These are phyloP conservation scores for Germaria angustata DNA, from an alignment of 2,888 invertebrate genomes.

Conservation along the genomic window DNA sequence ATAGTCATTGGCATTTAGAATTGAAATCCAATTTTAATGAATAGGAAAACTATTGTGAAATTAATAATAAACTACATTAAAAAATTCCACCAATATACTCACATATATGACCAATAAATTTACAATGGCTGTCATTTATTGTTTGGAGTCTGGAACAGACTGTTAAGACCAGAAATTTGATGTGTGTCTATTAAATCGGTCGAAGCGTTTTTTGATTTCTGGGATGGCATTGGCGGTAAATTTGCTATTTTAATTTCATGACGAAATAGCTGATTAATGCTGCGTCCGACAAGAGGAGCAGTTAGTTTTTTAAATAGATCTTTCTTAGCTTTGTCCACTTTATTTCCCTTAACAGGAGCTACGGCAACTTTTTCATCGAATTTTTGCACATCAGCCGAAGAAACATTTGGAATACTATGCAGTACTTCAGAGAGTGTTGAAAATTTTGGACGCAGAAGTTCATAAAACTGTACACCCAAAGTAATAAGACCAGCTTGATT, in stretches of 20 bases:
- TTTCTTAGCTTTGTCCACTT: constrained; percentile 93
- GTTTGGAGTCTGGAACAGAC: constrained; percentile 71
- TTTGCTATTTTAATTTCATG: constrained; percentile 93
- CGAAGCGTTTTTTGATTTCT: constrained; percentile 65
- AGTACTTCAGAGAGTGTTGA: constrained; percentile 84
- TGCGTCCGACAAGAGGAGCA: constrained; percentile 89
- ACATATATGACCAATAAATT: constrained; percentile 51
- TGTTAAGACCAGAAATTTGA: constrained; percentile 74
- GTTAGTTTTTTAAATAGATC: constrained; percentile 95
- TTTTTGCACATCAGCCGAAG: constrained; percentile 89
- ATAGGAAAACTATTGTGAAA: no score
- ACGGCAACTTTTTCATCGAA: constrained; percentile 90
- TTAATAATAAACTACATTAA: no score
- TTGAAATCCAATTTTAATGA: no score
- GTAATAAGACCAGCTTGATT: constrained; percentile 90
- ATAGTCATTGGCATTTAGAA: no score
- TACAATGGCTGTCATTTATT: constrained; percentile 55
- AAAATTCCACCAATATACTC: constrained; percentile 27
- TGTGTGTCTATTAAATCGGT: constrained; percentile 75
- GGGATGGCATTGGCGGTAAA: constrained; percentile 85
- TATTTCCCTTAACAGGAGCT: constrained; percentile 85
- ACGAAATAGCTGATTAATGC: constrained; percentile 92
- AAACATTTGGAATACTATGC: constrained; percentile 91
- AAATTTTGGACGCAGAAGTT: constrained; percentile 88
- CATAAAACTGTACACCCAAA: constrained; percentile 92